These are phyloP conservation scores for Synergus japonicus DNA, from an alignment of 2,888 invertebrate genomes.

Conservation along the genomic window DNA sequence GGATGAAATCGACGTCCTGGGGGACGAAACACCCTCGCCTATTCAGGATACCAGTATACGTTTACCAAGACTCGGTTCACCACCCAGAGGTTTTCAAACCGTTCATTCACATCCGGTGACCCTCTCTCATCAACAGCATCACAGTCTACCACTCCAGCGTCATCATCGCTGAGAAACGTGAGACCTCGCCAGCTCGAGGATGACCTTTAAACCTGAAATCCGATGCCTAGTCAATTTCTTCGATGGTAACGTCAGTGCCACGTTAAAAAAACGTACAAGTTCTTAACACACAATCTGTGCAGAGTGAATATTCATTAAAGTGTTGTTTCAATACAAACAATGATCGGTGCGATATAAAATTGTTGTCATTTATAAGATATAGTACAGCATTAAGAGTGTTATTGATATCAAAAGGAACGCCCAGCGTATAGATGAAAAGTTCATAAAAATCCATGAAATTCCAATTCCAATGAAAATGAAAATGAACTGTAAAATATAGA, in stretches of 20 bases:
- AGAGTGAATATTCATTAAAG: conserved; percentile 11
- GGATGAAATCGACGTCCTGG: conserved; percentile 75
- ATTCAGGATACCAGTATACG: conserved; percentile 51
- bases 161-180: conserved; percentile 72
- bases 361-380: conserved; percentile 6
- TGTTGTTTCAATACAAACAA: conserved; percentile 21
- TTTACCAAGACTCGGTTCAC: conserved; percentile 59
- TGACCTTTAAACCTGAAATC: neutral
- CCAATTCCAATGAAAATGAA: neutral
- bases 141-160: conserved; percentile 67
- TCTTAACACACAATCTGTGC: conserved; percentile 1
- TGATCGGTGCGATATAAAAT: neutral
- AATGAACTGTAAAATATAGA: conserved; percentile 26
- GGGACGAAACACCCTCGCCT: conserved; percentile 71
- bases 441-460: too few relatives aligned
- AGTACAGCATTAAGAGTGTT: neutral
- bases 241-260: conserved; percentile 16
- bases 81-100: conserved; percentile 64
- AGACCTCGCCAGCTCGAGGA: conserved; percentile 28
- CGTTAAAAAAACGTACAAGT: neutral
- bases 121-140: conserved; percentile 65
- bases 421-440: neutral
- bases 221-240: conserved; percentile 35
- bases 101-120: conserved; percentile 67
- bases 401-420: neutral